Evolutionary conservation across 2,888 invertebrate genomes (phyloP), one percentile per base, ranked within the genome.

Genomic region (Zhuqinia jingwanae): DNA sequence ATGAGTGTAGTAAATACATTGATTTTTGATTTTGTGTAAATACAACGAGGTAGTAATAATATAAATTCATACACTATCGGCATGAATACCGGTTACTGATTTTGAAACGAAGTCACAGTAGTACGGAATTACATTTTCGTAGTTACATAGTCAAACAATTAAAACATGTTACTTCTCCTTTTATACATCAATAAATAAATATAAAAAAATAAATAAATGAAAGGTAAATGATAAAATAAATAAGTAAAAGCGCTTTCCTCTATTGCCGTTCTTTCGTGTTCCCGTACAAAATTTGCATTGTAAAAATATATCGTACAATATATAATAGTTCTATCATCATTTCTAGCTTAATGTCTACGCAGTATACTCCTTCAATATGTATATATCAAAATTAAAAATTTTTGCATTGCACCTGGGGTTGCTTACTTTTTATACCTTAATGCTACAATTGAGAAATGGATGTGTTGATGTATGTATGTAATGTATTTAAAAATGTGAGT

Each of bases 341-440:
- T 10, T 20, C 6, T 25, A 58, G n/a, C 11, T n/a, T 53, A 53
- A n/a, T 50, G 2, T 50, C 50, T 50, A 50, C 50, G n/a, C 15
- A 36, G 8, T 36, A 36, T 53, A 53, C 17, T 5, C 63, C n/a
- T 10, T 58, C 10, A 30, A 10, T 45, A 15, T 65, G 27, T 22
- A 68, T 42, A 10, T 70, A 47, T 20, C 73, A 45, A 65, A 82
- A 75, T 82, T 75, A 75, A 82, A 82, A 82, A 60, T 75, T 17
- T 15, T 82, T 82, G 82, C 82, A 82, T 82, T 82, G 82, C 82
- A 82, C 82, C 82, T 75, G 27, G 15, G 65, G 17, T 42, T 25
- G 1, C 3, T 60, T 13, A 22, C 5, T 27, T 13, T 13, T 15
- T 60, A 15, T 25, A 8, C 13, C 8, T 60, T 60, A 27, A 25